Evolutionary conservation across 2,797 vertebrate genomes (phyloP).

Genomic region (Aldrovandia affinis): DNA sequence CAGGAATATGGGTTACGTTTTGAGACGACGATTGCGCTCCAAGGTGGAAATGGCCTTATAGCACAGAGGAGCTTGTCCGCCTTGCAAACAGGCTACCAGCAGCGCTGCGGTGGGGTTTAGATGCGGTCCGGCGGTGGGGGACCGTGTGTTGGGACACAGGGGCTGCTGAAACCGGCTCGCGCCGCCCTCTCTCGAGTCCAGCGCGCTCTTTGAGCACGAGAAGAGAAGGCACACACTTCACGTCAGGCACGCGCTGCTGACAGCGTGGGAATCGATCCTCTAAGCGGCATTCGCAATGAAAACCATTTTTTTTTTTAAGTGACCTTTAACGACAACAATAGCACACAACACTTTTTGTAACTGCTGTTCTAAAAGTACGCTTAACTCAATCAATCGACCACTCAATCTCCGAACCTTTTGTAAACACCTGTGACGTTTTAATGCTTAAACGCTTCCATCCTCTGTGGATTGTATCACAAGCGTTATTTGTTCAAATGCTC

Average conservation of each 20-base stretch:
- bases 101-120: conserved; percentile 66
- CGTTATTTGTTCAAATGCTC: conserved; percentile 92
- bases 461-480: conserved; percentile 87
- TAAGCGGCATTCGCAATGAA: conserved; percentile 56
- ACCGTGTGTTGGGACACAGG: conserved; percentile 45
- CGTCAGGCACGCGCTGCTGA: conserved; percentile 25
- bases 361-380: conserved; percentile 76
- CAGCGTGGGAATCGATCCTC: conserved; percentile 62
- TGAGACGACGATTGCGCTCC: conserved; percentile 44
- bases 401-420: conserved; percentile 60
- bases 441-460: conserved; percentile 92
- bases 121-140: conserved; percentile 38
- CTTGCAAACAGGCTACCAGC: conserved; percentile 58
- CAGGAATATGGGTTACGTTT: conserved; percentile 55
- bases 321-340: conserved; percentile 57
- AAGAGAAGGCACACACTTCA: conserved; percentile 48
- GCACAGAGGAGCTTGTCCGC: conserved; percentile 55
- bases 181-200: conserved; percentile 39
- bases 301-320: conserved; percentile 53
- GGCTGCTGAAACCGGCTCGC: conserved; percentile 47
- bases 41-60: conserved; percentile 57
- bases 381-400: conserved; percentile 80
- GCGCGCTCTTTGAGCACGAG: conserved; percentile 68
- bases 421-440: conserved; percentile 71
- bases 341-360: conserved; percentile 66